phyloP scores from a whole-genome alignment of 2,888 invertebrate species.

The Xanthorhoe designata region DNA sequence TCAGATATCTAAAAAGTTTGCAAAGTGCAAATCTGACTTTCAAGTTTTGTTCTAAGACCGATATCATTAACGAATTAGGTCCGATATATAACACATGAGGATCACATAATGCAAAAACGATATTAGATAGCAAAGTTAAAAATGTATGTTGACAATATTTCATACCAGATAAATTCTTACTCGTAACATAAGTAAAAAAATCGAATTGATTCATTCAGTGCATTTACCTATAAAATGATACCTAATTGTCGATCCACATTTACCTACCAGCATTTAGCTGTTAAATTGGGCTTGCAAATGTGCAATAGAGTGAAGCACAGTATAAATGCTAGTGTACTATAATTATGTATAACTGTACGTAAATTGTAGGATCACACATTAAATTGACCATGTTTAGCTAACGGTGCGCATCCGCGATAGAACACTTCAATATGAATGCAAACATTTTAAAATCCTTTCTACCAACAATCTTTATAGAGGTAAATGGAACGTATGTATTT shows the following conservation, averaged over 20 bases:
- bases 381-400: slow-evolving; percentile 44
- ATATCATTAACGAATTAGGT: too few species aligned
- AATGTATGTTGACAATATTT: too few species aligned
- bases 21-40: too few species aligned
- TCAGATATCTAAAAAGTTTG: too few species aligned
- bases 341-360: slow-evolving; percentile 44
- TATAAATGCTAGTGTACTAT: slow-evolving; percentile 28
- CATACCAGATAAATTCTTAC: too few species aligned
- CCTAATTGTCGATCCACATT: slow-evolving; percentile 4
- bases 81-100: too few species aligned
- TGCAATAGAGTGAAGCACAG: slow-evolving; percentile 39
- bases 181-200: too few species aligned
- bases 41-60: too few species aligned
- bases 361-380: slow-evolving; percentile 45
- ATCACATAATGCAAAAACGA: too few species aligned
- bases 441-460: slow-evolving; percentile 32
- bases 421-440: slow-evolving; percentile 25
- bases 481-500: slow-evolving; percentile 21
- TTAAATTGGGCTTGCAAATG: slow-evolving; percentile 44
- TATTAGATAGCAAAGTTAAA: too few species aligned
- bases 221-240: slow-evolving; percentile 11
- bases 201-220: not conserved
- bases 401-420: slow-evolving; percentile 43
- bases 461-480: slow-evolving; percentile 27
- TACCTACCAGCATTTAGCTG: slow-evolving; percentile 20